A percentile compares a stretch with the other conserved stretches of the same genome.
Conservation (phyloP, 2,797 vertebrate genomes). For the Chelmon rostratus region DNA sequence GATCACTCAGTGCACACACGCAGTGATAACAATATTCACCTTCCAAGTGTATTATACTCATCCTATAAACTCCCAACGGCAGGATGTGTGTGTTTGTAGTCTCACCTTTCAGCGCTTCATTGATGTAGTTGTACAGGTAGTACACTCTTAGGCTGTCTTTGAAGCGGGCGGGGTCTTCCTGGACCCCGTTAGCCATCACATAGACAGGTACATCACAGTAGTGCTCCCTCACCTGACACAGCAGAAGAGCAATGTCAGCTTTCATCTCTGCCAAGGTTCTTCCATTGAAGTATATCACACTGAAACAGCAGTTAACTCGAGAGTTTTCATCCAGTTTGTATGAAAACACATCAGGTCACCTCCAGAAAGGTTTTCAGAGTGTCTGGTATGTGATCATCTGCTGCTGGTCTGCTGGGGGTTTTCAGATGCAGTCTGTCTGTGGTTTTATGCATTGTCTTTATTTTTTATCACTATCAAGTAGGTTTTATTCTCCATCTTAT, state of each 20-base stretch:
- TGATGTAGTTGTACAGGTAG: constrained; percentile 95
- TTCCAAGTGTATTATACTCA: too few species aligned
- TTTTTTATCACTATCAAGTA: too few species aligned
- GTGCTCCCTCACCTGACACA: constrained; percentile 77
- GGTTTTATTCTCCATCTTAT: too few species aligned
- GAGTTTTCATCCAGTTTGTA: not conserved
- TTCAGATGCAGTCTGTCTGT: too few species aligned
- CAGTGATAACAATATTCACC: not conserved
- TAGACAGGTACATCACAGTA: constrained; percentile 91
- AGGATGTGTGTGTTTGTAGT: not conserved
- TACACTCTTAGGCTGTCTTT: constrained; percentile 92
- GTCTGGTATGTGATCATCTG: too few species aligned
- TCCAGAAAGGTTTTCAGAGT: too few species aligned
- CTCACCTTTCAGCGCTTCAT: constrained; percentile 98
- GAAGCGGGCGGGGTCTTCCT: constrained; percentile 87
- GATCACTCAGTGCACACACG: not conserved
- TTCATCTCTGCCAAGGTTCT: not conserved
- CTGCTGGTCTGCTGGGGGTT: too few species aligned
- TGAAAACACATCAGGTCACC: not conserved
- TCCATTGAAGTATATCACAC: not conserved
- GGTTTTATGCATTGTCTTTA: too few species aligned
- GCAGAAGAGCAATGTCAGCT: not conserved
- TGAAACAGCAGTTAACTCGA: not conserved
- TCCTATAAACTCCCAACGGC: not conserved
- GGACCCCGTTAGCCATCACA: constrained; percentile 92